Percentiles rank a stretch among this genome's conserved stretches.
Evolutionary conservation across 2,797 vertebrate species (phyloP).

Genomic region (Propithecus perrieri): DNA sequence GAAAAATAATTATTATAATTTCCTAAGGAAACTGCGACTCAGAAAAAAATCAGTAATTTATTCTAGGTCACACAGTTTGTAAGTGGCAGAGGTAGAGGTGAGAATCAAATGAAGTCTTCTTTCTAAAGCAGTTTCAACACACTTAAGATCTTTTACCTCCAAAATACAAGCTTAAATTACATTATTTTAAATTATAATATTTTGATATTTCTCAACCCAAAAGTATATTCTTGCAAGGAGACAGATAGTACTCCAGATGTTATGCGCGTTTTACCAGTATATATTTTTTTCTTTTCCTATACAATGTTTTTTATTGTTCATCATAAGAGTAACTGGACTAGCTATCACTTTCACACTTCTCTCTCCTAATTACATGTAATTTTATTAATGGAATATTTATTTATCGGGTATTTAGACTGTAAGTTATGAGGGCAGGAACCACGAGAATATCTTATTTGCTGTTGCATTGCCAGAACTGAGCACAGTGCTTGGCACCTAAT

Average conservation of each 20-base stretch:
- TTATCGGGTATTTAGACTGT: not conserved
- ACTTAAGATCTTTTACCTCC: not conserved
- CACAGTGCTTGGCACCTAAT: not conserved
- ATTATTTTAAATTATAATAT: not conserved
- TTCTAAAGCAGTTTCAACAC: not conserved
- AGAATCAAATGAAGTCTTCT: not conserved
- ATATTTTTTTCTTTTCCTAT: not conserved
- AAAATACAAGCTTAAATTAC: not conserved
- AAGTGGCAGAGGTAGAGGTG: not conserved
- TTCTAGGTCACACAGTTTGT: not conserved
- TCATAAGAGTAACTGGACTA: not conserved
- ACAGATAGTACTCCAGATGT: not conserved
- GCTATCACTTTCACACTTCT: not conserved
- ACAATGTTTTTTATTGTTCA: not conserved
- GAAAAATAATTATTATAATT: not conserved
- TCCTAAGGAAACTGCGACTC: not conserved
- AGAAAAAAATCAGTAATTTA: not conserved
- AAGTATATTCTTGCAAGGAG: not conserved
- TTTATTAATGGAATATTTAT: not conserved
- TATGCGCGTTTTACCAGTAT: not conserved
- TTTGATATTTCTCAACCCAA: not conserved
- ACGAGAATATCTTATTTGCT: not conserved
- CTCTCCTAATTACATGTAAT: not conserved
- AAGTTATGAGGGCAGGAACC: not conserved
- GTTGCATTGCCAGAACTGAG: not conserved